These are phyloP conservation scores for Pandemis corylana DNA, from an alignment of 2,888 invertebrate species.

Conservation along the genomic window DNA sequence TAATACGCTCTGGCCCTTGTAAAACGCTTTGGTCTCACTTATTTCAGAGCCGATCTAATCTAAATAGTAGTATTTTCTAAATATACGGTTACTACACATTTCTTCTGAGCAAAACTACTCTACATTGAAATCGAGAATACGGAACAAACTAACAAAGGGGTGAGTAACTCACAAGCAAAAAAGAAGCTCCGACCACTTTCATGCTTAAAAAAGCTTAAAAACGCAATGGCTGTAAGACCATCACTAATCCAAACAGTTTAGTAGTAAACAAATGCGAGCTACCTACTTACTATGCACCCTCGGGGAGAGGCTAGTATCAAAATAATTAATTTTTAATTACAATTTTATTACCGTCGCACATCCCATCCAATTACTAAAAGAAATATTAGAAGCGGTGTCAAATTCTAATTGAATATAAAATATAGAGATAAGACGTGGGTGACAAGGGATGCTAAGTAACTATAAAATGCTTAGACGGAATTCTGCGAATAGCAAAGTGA, in stretches of 20 bases:
- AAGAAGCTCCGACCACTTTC: neutral
- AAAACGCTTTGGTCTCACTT: too few species aligned
- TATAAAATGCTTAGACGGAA: too few species aligned
- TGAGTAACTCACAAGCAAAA: neutral
- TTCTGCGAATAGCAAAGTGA: too few species aligned
- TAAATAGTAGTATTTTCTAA: too few species aligned
- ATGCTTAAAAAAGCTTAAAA: constrained; percentile 17
- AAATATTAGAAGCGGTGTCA: constrained; percentile 65
- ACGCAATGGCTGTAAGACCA: constrained; percentile 47
- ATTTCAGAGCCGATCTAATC: too few species aligned
- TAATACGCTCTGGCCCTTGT: too few species aligned
- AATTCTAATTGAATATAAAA: constrained; percentile 62
- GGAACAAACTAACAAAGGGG: neutral
- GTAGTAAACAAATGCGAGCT: constrained; percentile 75
- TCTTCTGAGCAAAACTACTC: too few species aligned
- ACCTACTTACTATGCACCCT: constrained; percentile 82
- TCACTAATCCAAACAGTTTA: constrained; percentile 80
- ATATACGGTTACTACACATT: too few species aligned
- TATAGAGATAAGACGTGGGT: constrained; percentile 17
- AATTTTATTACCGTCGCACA: constrained; percentile 79
- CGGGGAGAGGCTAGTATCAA: constrained; percentile 73
- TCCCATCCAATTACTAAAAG: constrained; percentile 81
- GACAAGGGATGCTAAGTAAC: too few species aligned
- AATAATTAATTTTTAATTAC: constrained; percentile 84
- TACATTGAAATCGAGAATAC: too few species aligned